phyloP scores from a whole-genome alignment of 2,888 invertebrate genomes.

The Tillus elongatus region DNA sequence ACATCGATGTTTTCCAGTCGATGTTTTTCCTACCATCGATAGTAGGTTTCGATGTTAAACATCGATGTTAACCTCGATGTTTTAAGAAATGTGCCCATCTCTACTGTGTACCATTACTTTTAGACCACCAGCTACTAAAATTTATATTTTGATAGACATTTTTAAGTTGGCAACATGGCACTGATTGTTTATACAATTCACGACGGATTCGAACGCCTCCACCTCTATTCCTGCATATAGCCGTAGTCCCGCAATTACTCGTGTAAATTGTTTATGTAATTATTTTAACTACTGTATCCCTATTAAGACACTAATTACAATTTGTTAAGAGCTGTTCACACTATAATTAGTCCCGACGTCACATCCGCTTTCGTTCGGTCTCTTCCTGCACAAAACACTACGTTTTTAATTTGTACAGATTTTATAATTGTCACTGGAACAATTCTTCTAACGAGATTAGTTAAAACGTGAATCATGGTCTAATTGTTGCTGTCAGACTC shows the following conservation, averaged over 20 bases:
- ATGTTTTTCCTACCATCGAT: too few species aligned
- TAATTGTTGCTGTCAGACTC: neutral
- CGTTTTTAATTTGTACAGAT: conserved; percentile 33
- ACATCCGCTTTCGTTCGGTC: conserved; percentile 34
- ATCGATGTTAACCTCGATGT: too few species aligned
- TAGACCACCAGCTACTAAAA: too few species aligned
- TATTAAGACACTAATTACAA: conserved; percentile 43
- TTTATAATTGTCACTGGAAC: conserved; percentile 17
- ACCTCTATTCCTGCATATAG: too few species aligned
- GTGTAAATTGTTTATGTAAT: conserved; percentile 41
- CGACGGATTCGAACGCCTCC: conserved; percentile 30
- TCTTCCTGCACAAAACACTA: conserved; percentile 37
- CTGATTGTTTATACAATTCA: conserved; percentile 19
- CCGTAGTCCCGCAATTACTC: conserved; percentile 32
- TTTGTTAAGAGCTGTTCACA: conserved; percentile 41
- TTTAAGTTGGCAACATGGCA: too few species aligned
- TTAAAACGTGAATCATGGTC: neutral
- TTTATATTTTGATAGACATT: too few species aligned
- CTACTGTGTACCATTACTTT: too few species aligned
- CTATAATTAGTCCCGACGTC: conserved; percentile 40
- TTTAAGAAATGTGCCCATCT: too few species aligned
- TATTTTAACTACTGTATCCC: conserved; percentile 45
- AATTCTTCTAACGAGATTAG: neutral
- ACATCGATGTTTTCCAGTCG: too few species aligned
- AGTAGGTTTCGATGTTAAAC: too few species aligned